Percentiles rank a stretch among this genome's conserved stretches.
Conservation (phyloP, 2,888 invertebrate genomes). For the Scaptomyza cyrtandrae region DNA sequence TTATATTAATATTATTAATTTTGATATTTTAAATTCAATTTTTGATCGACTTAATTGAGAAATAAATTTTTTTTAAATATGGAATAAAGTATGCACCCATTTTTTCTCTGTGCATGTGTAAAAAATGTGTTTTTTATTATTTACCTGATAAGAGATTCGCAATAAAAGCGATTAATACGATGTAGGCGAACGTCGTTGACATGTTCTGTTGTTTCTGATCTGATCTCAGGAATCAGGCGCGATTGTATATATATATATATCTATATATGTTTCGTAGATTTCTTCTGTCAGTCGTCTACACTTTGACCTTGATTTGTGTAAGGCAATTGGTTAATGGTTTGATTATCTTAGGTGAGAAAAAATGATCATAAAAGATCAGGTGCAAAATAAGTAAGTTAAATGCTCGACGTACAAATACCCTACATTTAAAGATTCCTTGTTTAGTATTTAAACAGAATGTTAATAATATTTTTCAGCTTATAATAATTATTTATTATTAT, state of each 20-base stretch:
- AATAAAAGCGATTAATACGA: constrained; percentile 72
- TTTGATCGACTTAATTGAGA: neutral
- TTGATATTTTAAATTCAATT: neutral
- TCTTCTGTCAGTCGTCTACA: constrained; percentile 3
- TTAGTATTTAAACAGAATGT: too few species aligned
- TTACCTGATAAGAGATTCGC: constrained; percentile 82
- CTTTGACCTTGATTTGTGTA: constrained; percentile 19
- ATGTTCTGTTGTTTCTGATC: constrained; percentile 37
- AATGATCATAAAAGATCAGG: neutral
- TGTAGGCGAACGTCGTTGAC: constrained; percentile 60
- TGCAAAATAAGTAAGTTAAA: neutral
- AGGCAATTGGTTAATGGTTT: constrained; percentile 14
- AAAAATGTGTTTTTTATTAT: constrained; percentile 8
- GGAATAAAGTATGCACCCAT: too few species aligned
- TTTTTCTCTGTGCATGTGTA: neutral
- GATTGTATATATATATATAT: neutral
- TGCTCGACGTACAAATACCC: neutral
- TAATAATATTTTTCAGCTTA: too few species aligned
- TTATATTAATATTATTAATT: too few species aligned
- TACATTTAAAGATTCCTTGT: neutral
- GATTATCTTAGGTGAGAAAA: constrained; percentile 21
- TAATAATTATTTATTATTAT: neutral
- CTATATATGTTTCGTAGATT: neutral
- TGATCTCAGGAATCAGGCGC: neutral
- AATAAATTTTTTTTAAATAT: too few species aligned